Evolutionary conservation across 2,888 invertebrate species (phyloP), one percentile per base, ranked within the genome.

Genomic region (Falcaria lacertinaria): DNA sequence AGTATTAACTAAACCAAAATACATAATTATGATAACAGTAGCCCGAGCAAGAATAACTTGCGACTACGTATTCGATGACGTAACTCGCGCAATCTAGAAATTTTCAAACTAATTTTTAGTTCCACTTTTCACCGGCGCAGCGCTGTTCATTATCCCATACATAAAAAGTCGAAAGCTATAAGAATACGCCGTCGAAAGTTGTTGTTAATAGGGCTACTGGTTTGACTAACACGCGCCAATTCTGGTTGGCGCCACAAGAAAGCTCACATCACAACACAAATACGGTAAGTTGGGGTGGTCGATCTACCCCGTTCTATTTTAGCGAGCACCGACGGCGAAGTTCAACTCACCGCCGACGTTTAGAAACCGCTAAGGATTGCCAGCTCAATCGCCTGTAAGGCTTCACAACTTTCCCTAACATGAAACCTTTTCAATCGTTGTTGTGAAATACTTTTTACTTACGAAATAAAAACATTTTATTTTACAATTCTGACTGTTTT

Each of bases 241-340:
- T 19, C 19, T 19, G 19, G 19, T 19, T 19, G 19, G 60, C 57
- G 53, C 60, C 57, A 57, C 54, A 58, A 61, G 60, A 63, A 64
- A 69, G 54, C 57, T 66, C 45, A 52, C 54, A 48, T 43, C 48
- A 47, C 61, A 66, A 62, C n/a, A n/a, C n/a, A 67, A 56, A 57
- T 54, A 52, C 50, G 45, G 35, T 43, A 34, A 64, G 65, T 55
- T 68, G 61, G 43, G 48, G 37, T 45, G 44, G 45, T 44, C 45
- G 41, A 44, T 45, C 44, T 39, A 43, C 47, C 52, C 46, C 48
- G 42, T 61, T 63, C 54, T 57, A 57, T 64, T 64, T 57, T 50
- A 47, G 52, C 51, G 56, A 68, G 69, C 62, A 63, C 51, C 48
- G 53, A 53, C 32, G 41, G 22, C 34, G 16, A 43, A 41, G 41